Evolutionary conservation across 2,797 vertebrate genomes (phyloP).

Genomic region (Chaetodon trifasciatus): DNA sequence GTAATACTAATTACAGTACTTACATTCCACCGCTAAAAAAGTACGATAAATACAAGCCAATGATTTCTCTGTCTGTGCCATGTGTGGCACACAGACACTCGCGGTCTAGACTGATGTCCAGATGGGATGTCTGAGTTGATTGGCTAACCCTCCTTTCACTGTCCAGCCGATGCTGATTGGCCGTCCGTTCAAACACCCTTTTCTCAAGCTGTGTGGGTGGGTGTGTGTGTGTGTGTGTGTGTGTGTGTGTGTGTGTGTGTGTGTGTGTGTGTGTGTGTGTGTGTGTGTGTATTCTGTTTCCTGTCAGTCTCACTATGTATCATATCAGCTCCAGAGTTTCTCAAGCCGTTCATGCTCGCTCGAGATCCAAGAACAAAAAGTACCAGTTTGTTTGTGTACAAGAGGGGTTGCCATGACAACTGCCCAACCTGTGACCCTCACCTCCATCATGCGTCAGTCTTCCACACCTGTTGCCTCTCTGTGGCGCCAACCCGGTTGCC

Average conservation of each 20-base stretch:
- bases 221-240: constrained; percentile 7
- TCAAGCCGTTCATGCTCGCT: constrained; percentile 53
- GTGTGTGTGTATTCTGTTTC: constrained; percentile 12
- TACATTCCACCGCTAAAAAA: neutral
- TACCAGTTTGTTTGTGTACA: constrained; percentile 70
- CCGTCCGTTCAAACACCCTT: constrained; percentile 32
- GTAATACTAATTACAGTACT: neutral
- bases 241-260: constrained; percentile 6
- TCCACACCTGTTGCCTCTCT: constrained; percentile 77
- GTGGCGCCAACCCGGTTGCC: constrained; percentile 68
- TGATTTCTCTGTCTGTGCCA: constrained; percentile 16
- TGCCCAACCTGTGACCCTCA: constrained; percentile 69
- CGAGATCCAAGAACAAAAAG: constrained; percentile 60
- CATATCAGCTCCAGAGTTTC: constrained; percentile 28
- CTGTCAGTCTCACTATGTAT: constrained; percentile 28
- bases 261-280: constrained; percentile 6
- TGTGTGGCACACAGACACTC: constrained; percentile 32
- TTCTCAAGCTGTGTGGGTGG: constrained; percentile 2
- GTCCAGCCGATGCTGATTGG: constrained; percentile 46
- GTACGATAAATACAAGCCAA: constrained; percentile 1
- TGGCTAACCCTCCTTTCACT: constrained; percentile 53
- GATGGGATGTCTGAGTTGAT: constrained; percentile 58
- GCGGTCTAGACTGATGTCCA: constrained; percentile 53
- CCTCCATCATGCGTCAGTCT: constrained; percentile 61
- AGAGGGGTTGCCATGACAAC: constrained; percentile 75